Evolutionary conservation across 2,888 invertebrate species (phyloP), one percentile per base, ranked within the genome.

Genomic region (Lepidocyrtinus sp.): DNA sequence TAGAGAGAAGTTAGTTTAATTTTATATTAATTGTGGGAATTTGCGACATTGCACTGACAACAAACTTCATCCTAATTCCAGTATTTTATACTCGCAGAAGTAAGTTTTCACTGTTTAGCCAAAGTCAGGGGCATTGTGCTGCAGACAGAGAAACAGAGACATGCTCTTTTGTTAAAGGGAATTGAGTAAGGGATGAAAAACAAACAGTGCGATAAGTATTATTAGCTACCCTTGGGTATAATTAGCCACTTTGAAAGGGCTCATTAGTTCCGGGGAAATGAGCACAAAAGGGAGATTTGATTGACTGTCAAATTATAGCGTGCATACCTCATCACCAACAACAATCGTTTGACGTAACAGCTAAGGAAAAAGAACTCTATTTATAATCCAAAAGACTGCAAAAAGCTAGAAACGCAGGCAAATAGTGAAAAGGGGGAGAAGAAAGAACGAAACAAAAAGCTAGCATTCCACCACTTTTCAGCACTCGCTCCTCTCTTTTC

Each of bases 241-340:
- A 80, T 75, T 59, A 75, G 67, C 69, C 59, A 70, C 71, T 75
- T 61, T 24, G 65, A 75, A 71, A 80, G 71, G 65, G 80, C 69
- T 80, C 78, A 80, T 80, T 80, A 75, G 75, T 64, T 67, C 46
- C 3, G 61, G 64, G 27, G 50, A 71, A 75, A 45, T 61, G 71
- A 70, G 64, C 21, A 80, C 21, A 61, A 70, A 80, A 65, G 70
- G 70, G 80, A 75, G 65, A 61, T 80, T 80, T 80, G 80, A 80
- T 80, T 75, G 80, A 80, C 80, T 80, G 80, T 80, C 80, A 80
- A 72, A 61, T 74, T 65, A 25, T 46, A 67, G 63, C 65, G 24
- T 36, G 15, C 55, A 25, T 36, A 1, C 67, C 17, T 21, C 26
- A 36, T 46, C 27, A 27, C 65, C 61, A 46, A n/a, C 75, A 75